Percentiles rank a stretch among this genome's conserved stretches.
These are phyloP conservation scores for Chelonia mydas DNA, from an alignment of 2,797 vertebrate species.

Conservation along the genomic window DNA sequence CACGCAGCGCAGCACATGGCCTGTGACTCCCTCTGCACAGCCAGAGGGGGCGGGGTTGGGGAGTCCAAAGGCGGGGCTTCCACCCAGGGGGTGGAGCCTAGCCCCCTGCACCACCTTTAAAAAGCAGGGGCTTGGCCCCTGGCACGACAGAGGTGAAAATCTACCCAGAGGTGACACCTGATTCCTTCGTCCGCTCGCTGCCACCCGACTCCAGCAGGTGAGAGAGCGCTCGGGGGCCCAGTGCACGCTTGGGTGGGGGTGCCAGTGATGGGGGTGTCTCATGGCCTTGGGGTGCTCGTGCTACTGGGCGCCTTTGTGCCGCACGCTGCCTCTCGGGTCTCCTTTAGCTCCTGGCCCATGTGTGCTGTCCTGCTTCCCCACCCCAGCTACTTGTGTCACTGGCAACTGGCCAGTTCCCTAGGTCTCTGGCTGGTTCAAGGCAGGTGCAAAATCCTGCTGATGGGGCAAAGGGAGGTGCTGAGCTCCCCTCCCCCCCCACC, in stretches of 20 bases:
- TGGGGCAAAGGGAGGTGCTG: neutral
- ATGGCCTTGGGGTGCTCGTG: neutral
- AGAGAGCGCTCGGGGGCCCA: neutral
- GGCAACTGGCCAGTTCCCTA: neutral
- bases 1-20: no score
- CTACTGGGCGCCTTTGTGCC: neutral
- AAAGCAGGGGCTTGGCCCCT: neutral
- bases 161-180: neutral
- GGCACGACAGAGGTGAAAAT: neutral
- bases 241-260: rapidly evolving
- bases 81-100: neutral
- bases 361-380: neutral
- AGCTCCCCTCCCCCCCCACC: neutral
- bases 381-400: neutral
- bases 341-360: neutral
- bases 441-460: neutral
- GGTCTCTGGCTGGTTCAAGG: neutral
- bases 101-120: neutral
- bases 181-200: neutral
- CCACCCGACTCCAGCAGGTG: neutral
- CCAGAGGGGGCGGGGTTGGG: neutral
- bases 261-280: no score
- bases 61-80: neutral
- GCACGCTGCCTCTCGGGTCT: neutral
- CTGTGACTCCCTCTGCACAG: rapidly evolving